phyloP scores from a whole-genome alignment of 2,797 vertebrate genomes.

The Myiotriccus ornatus region DNA sequence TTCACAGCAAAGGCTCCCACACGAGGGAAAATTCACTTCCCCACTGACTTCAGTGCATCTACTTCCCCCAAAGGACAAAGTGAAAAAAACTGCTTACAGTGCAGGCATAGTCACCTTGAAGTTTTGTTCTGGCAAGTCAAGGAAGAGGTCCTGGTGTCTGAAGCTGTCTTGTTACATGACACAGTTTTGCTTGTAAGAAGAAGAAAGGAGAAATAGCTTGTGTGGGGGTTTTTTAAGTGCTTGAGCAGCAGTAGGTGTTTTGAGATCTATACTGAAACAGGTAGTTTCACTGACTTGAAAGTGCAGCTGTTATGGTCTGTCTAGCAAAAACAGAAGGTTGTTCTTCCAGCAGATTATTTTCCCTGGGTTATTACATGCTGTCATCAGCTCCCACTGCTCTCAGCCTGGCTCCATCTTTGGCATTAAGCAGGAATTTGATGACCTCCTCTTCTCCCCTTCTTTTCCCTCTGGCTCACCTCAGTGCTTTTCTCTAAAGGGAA shows the following conservation, averaged over 20 bases:
- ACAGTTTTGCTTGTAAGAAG: not conserved
- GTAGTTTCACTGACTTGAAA: not conserved
- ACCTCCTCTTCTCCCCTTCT: not conserved
- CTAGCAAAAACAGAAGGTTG: not conserved
- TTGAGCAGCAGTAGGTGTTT: not conserved
- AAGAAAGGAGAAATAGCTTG: not conserved
- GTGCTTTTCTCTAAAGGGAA: not conserved
- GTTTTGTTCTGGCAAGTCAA: slow-evolving; percentile 15
- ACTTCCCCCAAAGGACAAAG: not conserved
- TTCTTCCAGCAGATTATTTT: not conserved
- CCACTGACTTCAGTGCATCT: not conserved
- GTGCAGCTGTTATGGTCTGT: not conserved
- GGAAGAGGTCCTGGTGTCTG: not conserved
- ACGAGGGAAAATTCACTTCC: not conserved
- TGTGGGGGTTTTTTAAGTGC: not conserved
- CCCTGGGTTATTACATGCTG: not conserved
- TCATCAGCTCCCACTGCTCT: not conserved
- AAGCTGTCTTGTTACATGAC: not conserved
- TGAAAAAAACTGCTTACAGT: not conserved
- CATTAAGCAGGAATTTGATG: not conserved
- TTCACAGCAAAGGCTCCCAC: not conserved
- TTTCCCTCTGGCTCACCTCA: not conserved
- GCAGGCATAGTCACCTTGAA: not conserved
- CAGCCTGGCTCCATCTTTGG: not conserved
- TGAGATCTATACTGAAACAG: not conserved